Percentiles rank a stretch among this genome's conserved stretches.
These are phyloP conservation scores for Hylomyscus alleni DNA, from an alignment of 2,797 vertebrate genomes.

Conservation along the genomic window DNA sequence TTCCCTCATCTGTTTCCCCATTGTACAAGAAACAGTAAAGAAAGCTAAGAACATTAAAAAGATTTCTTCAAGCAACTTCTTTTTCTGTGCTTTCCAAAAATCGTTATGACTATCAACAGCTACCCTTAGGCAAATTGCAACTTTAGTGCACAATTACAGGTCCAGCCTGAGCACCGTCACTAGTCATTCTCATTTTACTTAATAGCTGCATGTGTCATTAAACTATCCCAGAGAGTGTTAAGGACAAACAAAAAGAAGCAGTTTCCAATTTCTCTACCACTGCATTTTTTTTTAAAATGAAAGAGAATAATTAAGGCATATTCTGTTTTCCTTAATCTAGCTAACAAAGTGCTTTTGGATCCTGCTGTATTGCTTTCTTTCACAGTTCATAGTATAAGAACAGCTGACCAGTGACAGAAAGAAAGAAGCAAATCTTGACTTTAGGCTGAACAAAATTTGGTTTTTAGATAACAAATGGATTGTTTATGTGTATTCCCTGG, in stretches of 20 bases:
- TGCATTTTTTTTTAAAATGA: slow-evolving; percentile 50
- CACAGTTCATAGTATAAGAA: not conserved
- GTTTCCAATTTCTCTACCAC: slow-evolving; percentile 30
- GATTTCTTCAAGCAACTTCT: slow-evolving; percentile 53
- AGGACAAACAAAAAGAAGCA: not conserved
- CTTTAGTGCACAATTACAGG: slow-evolving; percentile 61
- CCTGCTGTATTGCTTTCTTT: slow-evolving; percentile 2
- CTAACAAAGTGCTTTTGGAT: slow-evolving; percentile 38
- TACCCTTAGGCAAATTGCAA: slow-evolving; percentile 45
- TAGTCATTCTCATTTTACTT: slow-evolving; percentile 39
- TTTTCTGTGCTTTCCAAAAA: slow-evolving; percentile 40
- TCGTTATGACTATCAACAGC: slow-evolving; percentile 43
- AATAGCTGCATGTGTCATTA: slow-evolving; percentile 28
- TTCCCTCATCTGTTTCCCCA: not conserved
- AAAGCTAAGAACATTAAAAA: slow-evolving; percentile 39
- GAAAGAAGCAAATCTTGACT: not conserved
- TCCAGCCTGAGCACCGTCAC: slow-evolving; percentile 35
- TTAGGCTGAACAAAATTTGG: slow-evolving; percentile 36
- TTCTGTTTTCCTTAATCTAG: slow-evolving; percentile 38
- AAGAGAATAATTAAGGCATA: slow-evolving; percentile 39
- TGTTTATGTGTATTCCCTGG: not conserved
- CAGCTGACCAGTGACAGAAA: slow-evolving; percentile 8
- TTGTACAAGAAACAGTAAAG: slow-evolving; percentile 35
- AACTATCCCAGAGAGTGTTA: not conserved
- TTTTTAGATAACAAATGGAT: slow-evolving; percentile 4